Conservation (phyloP, 1,140 invertebrate species). For the Tribolium madens region DNA sequence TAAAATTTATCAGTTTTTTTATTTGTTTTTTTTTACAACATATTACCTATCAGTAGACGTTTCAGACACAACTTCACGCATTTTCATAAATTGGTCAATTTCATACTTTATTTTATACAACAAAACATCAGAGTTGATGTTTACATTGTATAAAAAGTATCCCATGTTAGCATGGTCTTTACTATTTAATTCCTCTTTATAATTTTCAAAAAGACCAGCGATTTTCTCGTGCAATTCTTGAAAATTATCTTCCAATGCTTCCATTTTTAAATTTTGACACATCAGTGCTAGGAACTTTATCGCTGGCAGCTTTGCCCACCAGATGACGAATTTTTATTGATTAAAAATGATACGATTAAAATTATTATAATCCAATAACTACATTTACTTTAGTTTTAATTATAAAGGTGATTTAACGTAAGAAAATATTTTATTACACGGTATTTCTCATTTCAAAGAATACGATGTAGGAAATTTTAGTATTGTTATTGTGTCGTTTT, state of each 20-base stretch:
- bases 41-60: not conserved
- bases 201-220: not conserved
- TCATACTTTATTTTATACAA: slow-evolving; percentile 17
- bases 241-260: not conserved
- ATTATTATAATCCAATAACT: no score
- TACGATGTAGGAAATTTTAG: not conserved
- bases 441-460: not conserved
- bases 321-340: no score
- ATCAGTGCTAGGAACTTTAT: not conserved
- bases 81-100: slow-evolving; percentile 2
- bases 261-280: not conserved
- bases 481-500: not conserved
- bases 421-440: no score
- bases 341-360: no score
- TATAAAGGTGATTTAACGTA: no score
- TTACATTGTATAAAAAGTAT: slow-evolving; percentile 24
- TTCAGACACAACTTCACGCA: not conserved
- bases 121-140: not conserved
- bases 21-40: not conserved
- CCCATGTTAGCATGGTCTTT: not conserved
- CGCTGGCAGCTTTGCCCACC: no score
- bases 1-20: not conserved
- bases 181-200: slow-evolving; percentile 8
- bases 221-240: slow-evolving; percentile 17
- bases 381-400: no score